A percentile compares a stretch with the other conserved stretches of the same genome.
These are phyloP conservation scores for Cosmopolites sordidus DNA, from an alignment of 2,888 invertebrate species.

Conservation along the genomic window DNA sequence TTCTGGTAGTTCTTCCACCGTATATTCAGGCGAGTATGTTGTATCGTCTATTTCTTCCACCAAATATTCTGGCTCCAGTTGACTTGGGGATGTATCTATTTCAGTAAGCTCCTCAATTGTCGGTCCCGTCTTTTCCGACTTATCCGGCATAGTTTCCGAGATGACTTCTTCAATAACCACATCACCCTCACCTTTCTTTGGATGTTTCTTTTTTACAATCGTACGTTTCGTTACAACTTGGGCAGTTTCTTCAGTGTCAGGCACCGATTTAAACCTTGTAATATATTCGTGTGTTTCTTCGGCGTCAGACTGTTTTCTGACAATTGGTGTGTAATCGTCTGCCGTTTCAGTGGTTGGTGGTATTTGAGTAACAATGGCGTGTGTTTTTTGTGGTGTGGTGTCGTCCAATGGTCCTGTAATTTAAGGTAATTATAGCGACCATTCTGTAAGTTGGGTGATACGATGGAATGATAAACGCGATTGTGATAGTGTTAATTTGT, in stretches of 20 bases:
- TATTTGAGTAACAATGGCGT: conserved; percentile 44
- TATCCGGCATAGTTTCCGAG: conserved; percentile 34
- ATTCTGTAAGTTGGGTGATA: conserved; percentile 6
- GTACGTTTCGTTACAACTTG: conserved; percentile 58
- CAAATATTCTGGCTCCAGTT: conserved; percentile 19
- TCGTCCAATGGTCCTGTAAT: conserved; percentile 48
- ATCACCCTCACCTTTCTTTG: conserved; percentile 44
- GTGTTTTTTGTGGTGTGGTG: conserved; percentile 45
- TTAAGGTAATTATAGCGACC: conserved; percentile 21
- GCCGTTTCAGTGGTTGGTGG: conserved; percentile 38
- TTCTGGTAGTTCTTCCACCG: conserved; percentile 31
- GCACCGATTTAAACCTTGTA: conserved; percentile 55
- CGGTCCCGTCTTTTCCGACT: conserved; percentile 27
- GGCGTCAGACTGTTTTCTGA: conserved; percentile 38
- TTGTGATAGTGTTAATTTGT: conserved; percentile 15
- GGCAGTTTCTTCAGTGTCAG: conserved; percentile 53
- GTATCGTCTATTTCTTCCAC: conserved; percentile 38
- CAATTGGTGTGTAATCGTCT: conserved; percentile 43
- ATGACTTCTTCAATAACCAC: conserved; percentile 54
- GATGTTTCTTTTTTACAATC: conserved; percentile 47
- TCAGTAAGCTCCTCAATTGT: conserved; percentile 32
- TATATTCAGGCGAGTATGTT: conserved; percentile 35
- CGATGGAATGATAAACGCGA: conserved; percentile 18
- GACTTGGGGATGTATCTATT: conserved; percentile 14
- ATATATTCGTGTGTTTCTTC: conserved; percentile 59